Conservation (phyloP, 2,113 vertebrate genomes). For the Heterotis niloticus region DNA sequence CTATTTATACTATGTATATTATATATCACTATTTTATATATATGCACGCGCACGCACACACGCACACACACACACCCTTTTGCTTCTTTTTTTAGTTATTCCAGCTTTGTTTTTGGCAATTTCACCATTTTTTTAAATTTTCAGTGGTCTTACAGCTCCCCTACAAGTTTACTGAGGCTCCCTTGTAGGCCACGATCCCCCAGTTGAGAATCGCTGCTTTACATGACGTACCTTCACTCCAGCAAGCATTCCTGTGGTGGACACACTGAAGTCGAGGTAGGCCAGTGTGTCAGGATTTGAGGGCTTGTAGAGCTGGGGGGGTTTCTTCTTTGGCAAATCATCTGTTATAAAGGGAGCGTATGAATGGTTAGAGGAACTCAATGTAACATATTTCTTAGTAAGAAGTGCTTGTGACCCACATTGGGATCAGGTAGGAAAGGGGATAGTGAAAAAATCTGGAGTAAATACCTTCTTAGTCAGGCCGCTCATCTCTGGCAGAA, state of each 20-base stretch:
- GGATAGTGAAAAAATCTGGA: not conserved
- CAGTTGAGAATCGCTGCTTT: too few species aligned
- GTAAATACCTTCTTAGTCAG: not conserved
- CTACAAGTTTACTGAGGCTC: too few species aligned
- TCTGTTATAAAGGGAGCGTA: constrained; percentile 62
- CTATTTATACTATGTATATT: too few species aligned
- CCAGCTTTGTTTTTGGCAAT: too few species aligned
- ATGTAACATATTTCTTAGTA: not conserved
- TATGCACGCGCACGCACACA: too few species aligned
- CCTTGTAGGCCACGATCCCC: too few species aligned
- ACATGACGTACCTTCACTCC: constrained; percentile 83
- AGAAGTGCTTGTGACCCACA: not conserved
- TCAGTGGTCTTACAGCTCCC: too few species aligned
- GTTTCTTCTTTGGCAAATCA: constrained; percentile 97
- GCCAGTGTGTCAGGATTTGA: constrained; percentile 92
- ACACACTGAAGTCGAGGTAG: constrained; percentile 98
- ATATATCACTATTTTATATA: too few species aligned
- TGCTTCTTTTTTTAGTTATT: too few species aligned
- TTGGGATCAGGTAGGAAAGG: not conserved
- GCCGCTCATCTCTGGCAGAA: not conserved
- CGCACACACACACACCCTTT: too few species aligned
- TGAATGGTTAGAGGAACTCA: not conserved
- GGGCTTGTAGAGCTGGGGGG: constrained; percentile 91
- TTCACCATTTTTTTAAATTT: too few species aligned
- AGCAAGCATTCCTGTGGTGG: constrained; percentile 96